Evolutionary conservation across 2,113 vertebrate species (phyloP).

Genomic region (Mobula hypostoma): DNA sequence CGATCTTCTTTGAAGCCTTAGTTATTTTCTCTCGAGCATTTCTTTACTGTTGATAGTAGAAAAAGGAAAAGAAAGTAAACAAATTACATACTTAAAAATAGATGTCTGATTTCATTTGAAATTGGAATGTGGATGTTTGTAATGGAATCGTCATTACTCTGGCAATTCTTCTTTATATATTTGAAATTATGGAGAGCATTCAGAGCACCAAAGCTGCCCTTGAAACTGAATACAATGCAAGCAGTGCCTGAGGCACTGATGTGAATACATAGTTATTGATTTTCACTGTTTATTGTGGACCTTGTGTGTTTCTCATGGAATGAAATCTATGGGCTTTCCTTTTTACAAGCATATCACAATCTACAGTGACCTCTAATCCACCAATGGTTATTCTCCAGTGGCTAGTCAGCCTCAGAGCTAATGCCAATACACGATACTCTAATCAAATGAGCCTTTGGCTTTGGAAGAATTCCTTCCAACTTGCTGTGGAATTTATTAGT

Average conservation of each 20-base stretch:
- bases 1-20: neutral
- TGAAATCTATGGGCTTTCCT: neutral
- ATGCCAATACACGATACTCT: too few species aligned
- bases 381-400: too few species aligned
- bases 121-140: neutral
- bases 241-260: neutral
- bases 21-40: neutral
- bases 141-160: neutral
- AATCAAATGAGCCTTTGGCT: too few species aligned
- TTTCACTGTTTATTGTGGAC: neutral
- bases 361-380: too few species aligned
- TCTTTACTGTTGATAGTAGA: neutral
- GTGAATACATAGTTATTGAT: neutral
- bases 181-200: neutral
- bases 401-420: too few species aligned
- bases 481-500: too few species aligned
- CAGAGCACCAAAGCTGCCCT: neutral
- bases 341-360: too few species aligned
- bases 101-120: neutral
- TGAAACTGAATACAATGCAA: neutral
- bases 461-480: too few species aligned
- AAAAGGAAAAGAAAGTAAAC: neutral
- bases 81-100: neutral
- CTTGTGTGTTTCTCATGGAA: neutral
- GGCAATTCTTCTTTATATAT: neutral